Base-by-base conservation (phyloP, 2,797 vertebrate genomes). In the Bradypodion ventrale region DNA sequence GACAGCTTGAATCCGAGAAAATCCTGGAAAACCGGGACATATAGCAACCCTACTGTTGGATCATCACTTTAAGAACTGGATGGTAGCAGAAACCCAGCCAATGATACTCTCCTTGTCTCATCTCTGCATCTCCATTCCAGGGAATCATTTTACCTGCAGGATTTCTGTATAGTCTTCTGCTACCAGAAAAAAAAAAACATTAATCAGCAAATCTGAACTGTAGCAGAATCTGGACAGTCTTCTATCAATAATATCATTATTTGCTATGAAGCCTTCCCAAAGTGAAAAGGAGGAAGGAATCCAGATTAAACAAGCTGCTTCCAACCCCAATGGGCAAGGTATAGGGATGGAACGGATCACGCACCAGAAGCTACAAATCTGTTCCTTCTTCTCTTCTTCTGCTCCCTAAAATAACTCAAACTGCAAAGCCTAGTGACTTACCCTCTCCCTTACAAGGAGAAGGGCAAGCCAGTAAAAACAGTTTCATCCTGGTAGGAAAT, bases 401-500 rank as follows among this genome's bases (percentile, higher is more conserved):
- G 27, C 37, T 76, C 63, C 82, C 35, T 49, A 42, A 68, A 83
- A 62, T 3, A 83, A 75, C 62, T 80, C 70, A 63, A n/a, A 32
- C 63, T 40, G 7, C 82, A 4, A 7, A 6, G 37, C 63, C 89
- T 62, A 1, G 83, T 89, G 59, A 44, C 84, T 90, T 59, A 23
- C 75, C 84, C 83, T 62, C 79, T 4, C 60, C 73, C 13, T 46
- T 80, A 81, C 7, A 89, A 90, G 88, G 86, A 37, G 82, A 63
- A 89, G 77, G 78, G 85, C 88, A 25, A 32, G 73, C 91, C 90
- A 94, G 83, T 83, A 86, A 88, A 94, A 95, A 94, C 89, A n/a
- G 76, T 69, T 82, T 89, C 40, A 52, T 93, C 90, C 92, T 63
- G 78, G 86, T 80, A 80, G 85, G 85, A 86, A 90, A 89, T 68